Percentiles rank a stretch among this genome's conserved stretches.
These are phyloP conservation scores for Eurosta solidaginis DNA, from an alignment of 1,140 invertebrate genomes.

Conservation along the genomic window DNA sequence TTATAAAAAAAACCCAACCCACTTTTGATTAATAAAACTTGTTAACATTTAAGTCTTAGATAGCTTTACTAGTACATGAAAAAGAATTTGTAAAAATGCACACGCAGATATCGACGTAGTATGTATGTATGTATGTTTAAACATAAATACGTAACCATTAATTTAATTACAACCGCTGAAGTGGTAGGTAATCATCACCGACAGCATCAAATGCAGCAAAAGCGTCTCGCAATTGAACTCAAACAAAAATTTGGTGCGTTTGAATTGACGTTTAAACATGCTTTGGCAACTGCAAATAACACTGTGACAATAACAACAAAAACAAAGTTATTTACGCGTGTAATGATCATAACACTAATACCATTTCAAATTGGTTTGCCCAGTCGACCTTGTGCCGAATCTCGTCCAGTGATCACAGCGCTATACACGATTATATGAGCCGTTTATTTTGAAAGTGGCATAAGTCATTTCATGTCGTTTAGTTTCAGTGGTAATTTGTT, in stretches of 20 bases:
- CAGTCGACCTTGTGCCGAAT: constrained; percentile 24
- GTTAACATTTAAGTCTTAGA: too few relatives aligned
- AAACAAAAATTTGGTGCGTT: not conserved
- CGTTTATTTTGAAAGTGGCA: too few relatives aligned
- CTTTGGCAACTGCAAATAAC: not conserved
- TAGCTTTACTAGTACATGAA: too few relatives aligned
- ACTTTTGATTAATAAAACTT: too few relatives aligned
- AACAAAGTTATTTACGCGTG: not conserved
- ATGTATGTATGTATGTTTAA: too few relatives aligned
- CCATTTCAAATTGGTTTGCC: constrained; percentile 1
- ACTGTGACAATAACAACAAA: not conserved
- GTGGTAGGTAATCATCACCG: not conserved
- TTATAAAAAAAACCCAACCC: too few relatives aligned
- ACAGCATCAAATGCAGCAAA: not conserved
- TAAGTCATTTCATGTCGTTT: too few relatives aligned
- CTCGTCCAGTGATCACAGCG: not conserved
- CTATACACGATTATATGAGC: not conserved
- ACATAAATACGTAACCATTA: too few relatives aligned
- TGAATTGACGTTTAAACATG: not conserved
- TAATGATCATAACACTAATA: not conserved
- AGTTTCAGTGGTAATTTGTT: too few relatives aligned
- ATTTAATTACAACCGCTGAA: not conserved
- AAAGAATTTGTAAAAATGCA: too few relatives aligned
- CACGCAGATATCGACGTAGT: too few relatives aligned
- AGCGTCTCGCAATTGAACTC: too few relatives aligned